These are phyloP conservation scores for Gibbula magus DNA, from an alignment of 2,888 invertebrate genomes.

Conservation along the genomic window DNA sequence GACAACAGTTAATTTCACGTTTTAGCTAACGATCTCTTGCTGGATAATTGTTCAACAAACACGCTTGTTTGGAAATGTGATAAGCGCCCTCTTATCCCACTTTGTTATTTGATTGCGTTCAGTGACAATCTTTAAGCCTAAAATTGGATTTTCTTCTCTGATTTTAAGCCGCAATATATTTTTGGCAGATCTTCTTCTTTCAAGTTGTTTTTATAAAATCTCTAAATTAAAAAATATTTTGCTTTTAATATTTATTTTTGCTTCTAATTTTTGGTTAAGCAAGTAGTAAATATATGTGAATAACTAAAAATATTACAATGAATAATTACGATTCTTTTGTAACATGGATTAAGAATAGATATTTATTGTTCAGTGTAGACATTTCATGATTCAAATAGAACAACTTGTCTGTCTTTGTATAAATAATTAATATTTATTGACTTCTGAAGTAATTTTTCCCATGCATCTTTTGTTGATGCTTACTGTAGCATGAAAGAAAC, in stretches of 20 bases:
- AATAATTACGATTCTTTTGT: too few species aligned
- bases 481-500: neutral
- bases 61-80: conserved; percentile 12
- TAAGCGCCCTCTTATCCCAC: conserved; percentile 5
- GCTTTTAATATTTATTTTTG: too few species aligned
- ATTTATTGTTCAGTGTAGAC: too few species aligned
- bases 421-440: conserved; percentile 1
- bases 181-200: too few species aligned
- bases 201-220: too few species aligned
- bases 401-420: neutral
- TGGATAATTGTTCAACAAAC: conserved; percentile 16
- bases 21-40: neutral
- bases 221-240: too few species aligned
- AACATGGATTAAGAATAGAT: too few species aligned
- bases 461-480: neutral
- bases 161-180: too few species aligned
- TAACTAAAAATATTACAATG: too few species aligned
- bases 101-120: conserved; percentile 12
- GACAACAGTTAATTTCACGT: conserved; percentile 21
- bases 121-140: conserved; percentile 6
- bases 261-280: too few species aligned
- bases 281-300: too few species aligned
- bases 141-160: neutral
- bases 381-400: too few species aligned
- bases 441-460: neutral